These are phyloP conservation scores for Narcine bancroftii DNA, from an alignment of 2,113 vertebrate genomes.

Conservation along the genomic window DNA sequence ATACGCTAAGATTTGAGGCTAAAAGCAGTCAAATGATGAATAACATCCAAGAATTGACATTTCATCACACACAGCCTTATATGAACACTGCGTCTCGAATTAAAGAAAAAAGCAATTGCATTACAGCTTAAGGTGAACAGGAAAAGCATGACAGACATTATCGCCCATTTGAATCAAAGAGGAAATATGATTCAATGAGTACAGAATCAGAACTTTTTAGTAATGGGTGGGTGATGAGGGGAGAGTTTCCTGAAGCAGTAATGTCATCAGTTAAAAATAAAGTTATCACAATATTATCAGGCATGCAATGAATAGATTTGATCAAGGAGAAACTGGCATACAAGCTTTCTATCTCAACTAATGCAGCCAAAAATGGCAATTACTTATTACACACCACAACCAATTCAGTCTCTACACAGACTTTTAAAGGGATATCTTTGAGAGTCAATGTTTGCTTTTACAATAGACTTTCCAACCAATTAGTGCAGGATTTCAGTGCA, in stretches of 20 bases:
- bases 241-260: conserved; percentile 24
- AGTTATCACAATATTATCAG: conserved; percentile 28
- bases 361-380: conserved; percentile 25
- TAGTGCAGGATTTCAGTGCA: background rate
- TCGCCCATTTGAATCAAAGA: conserved; percentile 33
- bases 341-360: too few relatives aligned
- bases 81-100: conserved; percentile 10
- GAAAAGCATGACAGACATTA: conserved; percentile 37
- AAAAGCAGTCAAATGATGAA: conserved; percentile 26
- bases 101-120: conserved; percentile 15
- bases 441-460: background rate
- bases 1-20: background rate
- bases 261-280: conserved; percentile 37
- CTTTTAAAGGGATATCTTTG: background rate
- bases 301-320: background rate
- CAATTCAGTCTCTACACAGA: background rate
- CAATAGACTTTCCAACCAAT: background rate
- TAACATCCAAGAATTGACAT: background rate
- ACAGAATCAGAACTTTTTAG: conserved; percentile 36
- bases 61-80: conserved; percentile 15
- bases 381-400: background rate
- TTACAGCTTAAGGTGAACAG: conserved; percentile 25
- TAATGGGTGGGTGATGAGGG: conserved; percentile 35
- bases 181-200: conserved; percentile 31
- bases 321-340: conserved; percentile 6